Percentiles rank a stretch among this genome's conserved stretches.
Conservation (phyloP, 2,888 invertebrate species). For the Drosophila tanythrix region DNA sequence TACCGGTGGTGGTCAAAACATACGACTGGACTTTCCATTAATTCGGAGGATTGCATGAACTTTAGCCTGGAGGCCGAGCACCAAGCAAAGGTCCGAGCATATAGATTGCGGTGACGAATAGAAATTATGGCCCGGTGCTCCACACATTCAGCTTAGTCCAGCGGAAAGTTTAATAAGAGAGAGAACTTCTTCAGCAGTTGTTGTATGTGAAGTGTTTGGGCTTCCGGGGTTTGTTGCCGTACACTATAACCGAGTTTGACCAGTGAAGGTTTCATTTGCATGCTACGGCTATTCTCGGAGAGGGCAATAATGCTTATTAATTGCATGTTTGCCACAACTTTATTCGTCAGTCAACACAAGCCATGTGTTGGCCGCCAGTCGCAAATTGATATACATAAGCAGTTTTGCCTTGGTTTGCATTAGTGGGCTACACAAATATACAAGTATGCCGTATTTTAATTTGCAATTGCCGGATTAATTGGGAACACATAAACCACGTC, state of each 20-base stretch:
- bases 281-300: constrained; percentile 46
- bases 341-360: constrained; percentile 60
- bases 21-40: constrained; percentile 77
- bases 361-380: constrained; percentile 35
- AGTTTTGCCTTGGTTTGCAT: constrained; percentile 62
- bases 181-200: constrained; percentile 23
- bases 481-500: neutral
- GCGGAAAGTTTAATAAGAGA: constrained; percentile 13
- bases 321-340: constrained; percentile 62
- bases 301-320: constrained; percentile 64
- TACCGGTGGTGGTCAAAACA: constrained; percentile 74
- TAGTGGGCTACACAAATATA: constrained; percentile 31
- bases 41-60: constrained; percentile 63
- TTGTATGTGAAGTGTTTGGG: constrained; percentile 54
- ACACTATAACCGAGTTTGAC: constrained; percentile 54
- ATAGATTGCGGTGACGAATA: constrained; percentile 45
- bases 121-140: constrained; percentile 34
- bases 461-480: constrained; percentile 2
- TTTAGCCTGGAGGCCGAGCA: constrained; percentile 44
- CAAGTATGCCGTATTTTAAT: constrained; percentile 29
- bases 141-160: constrained; percentile 25
- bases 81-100: constrained; percentile 33
- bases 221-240: constrained; percentile 58
- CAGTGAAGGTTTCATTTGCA: constrained; percentile 80
- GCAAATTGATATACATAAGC: constrained; percentile 50